Conservation (phyloP, 2,113 vertebrate genomes). For the Lasiurus cinereus region DNA sequence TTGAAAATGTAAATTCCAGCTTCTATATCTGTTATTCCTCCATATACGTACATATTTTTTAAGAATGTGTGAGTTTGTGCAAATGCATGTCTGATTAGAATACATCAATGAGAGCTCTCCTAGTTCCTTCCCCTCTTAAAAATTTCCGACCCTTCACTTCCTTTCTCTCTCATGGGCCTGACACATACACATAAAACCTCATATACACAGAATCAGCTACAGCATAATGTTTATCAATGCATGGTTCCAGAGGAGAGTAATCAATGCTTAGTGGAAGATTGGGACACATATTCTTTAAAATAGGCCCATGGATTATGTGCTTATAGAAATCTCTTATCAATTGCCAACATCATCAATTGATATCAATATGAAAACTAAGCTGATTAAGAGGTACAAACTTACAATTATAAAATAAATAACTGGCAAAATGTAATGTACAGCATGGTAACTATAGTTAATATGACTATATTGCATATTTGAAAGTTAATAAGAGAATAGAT, state of each 20-base stretch:
- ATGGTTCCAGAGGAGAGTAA: neutral
- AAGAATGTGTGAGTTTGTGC: neutral
- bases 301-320: neutral
- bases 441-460: neutral
- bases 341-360: neutral
- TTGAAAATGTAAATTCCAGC: neutral
- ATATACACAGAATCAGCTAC: neutral
- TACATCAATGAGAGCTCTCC: neutral
- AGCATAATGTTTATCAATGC: neutral
- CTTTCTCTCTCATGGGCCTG: neutral
- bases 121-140: rapidly evolving
- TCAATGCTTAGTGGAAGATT: neutral
- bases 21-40: neutral
- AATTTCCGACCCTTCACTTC: neutral
- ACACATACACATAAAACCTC: neutral
- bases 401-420: neutral
- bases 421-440: neutral
- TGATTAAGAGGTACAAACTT: neutral
- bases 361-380: neutral
- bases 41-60: neutral
- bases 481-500: neutral
- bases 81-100: neutral
- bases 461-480: neutral
- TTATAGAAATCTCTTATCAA: neutral
- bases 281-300: neutral